Conservation (phyloP, 2,113 vertebrate genomes). For the Promerops cafer region DNA sequence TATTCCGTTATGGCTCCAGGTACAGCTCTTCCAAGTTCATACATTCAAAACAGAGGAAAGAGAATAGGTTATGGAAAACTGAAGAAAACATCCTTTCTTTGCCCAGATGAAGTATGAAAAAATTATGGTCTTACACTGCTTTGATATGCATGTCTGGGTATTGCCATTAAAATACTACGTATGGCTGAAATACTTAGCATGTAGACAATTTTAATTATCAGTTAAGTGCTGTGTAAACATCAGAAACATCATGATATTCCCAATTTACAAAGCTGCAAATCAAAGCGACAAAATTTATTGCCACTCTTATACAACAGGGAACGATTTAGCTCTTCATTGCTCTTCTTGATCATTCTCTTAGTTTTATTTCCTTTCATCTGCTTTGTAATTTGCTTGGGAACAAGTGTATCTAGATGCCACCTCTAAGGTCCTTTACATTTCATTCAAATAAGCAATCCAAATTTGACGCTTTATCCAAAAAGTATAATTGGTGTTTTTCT, state of each 20-base stretch:
- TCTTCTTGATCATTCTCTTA: neutral
- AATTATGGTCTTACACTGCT: neutral
- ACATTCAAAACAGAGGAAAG: neutral
- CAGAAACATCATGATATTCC: slow-evolving; percentile 24
- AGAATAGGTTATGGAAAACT: neutral
- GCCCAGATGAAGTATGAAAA: neutral
- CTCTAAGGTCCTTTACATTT: neutral
- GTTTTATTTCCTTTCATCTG: slow-evolving; percentile 14
- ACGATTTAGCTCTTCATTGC: slow-evolving; percentile 2
- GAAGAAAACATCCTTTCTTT: neutral
- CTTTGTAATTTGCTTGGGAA: neutral
- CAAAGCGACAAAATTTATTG: slow-evolving; percentile 35
- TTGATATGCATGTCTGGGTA: neutral
- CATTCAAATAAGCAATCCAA: neutral
- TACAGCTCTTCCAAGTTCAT: neutral
- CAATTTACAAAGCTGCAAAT: slow-evolving; percentile 46
- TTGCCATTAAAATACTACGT: neutral
- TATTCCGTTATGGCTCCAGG: neutral
- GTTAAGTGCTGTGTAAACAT: slow-evolving; percentile 7
- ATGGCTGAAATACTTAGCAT: slow-evolving; percentile 3
- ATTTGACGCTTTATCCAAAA: neutral
- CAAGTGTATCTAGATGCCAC: neutral
- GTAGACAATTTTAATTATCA: slow-evolving; percentile 15
- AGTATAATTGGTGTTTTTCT: neutral
- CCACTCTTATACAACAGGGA: neutral